phyloP scores from a whole-genome alignment of 1,140 invertebrate genomes.

The Octopus bimaculoides region DNA sequence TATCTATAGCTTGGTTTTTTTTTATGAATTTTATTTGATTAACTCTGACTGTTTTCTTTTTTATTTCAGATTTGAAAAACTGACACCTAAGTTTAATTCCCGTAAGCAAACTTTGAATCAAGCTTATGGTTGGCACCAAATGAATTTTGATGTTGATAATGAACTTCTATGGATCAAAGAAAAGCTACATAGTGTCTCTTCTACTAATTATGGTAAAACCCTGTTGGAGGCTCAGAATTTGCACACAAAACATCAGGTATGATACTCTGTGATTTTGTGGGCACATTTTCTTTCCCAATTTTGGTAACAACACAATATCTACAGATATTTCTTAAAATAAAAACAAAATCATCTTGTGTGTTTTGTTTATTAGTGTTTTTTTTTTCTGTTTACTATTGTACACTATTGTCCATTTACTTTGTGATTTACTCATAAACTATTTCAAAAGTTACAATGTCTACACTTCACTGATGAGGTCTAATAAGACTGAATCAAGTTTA shows the following conservation, averaged over 20 bases:
- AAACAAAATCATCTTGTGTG: too few species aligned
- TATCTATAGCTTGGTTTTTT: not conserved
- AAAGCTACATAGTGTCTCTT: conserved; percentile 76
- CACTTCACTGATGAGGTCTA: too few species aligned
- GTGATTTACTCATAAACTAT: too few species aligned
- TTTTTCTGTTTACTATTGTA: too few species aligned
- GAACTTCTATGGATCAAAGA: conserved; percentile 96
- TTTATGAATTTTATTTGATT: not conserved
- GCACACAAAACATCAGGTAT: conserved; percentile 82
- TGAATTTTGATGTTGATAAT: conserved; percentile 87
- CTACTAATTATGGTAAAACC: conserved; percentile 69
- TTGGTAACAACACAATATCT: too few species aligned
- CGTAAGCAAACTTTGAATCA: conserved; percentile 82
- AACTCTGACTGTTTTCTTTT: not conserved
- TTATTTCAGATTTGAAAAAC: conserved; percentile 47
- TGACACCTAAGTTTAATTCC: conserved; percentile 59
- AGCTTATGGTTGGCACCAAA: conserved; percentile 85
- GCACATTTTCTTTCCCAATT: too few species aligned
- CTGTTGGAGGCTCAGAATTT: conserved; percentile 88
- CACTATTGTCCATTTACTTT: too few species aligned
- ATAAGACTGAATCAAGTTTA: too few species aligned
- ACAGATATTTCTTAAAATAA: too few species aligned
- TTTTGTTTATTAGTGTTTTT: too few species aligned
- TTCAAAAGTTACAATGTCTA: too few species aligned
- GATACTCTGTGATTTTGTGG: not conserved